Evolutionary conservation across 2,113 vertebrate species (phyloP), one percentile per base, ranked within the genome.

Genomic region (Gopherus flavomarginatus): DNA sequence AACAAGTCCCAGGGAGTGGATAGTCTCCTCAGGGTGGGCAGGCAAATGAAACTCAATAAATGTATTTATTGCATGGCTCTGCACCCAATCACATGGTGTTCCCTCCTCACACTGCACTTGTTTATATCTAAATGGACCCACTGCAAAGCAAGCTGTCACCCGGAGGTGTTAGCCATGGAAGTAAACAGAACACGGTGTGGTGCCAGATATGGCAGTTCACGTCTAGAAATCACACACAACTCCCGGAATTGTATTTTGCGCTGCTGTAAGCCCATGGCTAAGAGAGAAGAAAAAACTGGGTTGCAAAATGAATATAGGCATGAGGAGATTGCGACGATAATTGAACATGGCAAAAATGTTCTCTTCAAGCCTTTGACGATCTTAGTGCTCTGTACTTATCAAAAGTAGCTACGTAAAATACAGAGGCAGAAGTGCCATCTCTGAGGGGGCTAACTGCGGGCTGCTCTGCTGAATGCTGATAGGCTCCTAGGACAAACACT

Each of bases 301-400:
- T 24, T 56, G 1, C 42, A 50, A 85, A 90, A 21, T 12, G 27
- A n/a, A 1, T 10, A 2, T 4, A 26, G 47, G 22, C 54, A 4
- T 11, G 50, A 42, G 1, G 54, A 83, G 88, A 53, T 53, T 14
- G 82, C 44, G n/a, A 22, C 0, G 0, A 22, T 47, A 38, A 86
- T 1, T 53, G 56, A 31, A 59, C 2, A 0, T 14, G 82, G 85
- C 77, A 85, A 82, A 88, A 26, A 19, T 0, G 0, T 82, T 65
- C 62, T 52, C 0, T 0, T 26, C 29, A 31, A 49, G 47, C 5
- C 1, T 0, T 17, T 0, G 0, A n/a, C 21, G 42, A 85, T 88
- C 44, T 42, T 4, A 1, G 81, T 12, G 42, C 54, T 78, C 50
- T 6, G 3, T 78, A 6, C 13, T 86, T 69, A 35, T 72, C 5